Conservation (phyloP, 2,888 invertebrate genomes). For the Chrysodeixis includens region DNA sequence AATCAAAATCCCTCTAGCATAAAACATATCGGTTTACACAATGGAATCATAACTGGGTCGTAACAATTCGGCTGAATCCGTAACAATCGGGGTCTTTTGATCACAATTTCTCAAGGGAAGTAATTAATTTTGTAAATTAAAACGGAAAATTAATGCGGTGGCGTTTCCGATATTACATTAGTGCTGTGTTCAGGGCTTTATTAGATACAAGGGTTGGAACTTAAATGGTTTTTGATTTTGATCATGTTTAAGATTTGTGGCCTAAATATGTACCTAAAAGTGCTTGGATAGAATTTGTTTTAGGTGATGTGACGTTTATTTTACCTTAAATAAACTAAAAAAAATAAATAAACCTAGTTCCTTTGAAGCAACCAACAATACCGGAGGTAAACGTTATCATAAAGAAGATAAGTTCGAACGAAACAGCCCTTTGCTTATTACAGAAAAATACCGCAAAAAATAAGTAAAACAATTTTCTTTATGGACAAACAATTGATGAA, state of each 20-base stretch:
- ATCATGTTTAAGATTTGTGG: not conserved
- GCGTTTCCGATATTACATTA: conserved; percentile 34
- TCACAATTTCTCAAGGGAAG: conserved; percentile 44
- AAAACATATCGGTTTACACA: not conserved
- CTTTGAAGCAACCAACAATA: not conserved
- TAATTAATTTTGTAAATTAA: conserved; percentile 54
- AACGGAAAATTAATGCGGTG: conserved; percentile 49
- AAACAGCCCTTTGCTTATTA: not conserved
- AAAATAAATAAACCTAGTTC: not conserved
- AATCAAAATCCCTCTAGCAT: not conserved
- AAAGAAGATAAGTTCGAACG: not conserved
- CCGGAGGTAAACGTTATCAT: not conserved
- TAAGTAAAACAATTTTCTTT: conserved; percentile 30
- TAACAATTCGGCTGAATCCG: conserved; percentile 22
- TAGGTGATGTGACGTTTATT: too few species aligned
- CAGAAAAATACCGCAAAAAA: conserved; percentile 10
- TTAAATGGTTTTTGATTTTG: not conserved
- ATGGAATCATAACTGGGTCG: conserved; percentile 16
- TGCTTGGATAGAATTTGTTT: not conserved
- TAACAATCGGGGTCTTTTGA: conserved; percentile 41
- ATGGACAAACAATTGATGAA: conserved; percentile 30
- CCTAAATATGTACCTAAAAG: not conserved
- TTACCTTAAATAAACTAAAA: too few species aligned
- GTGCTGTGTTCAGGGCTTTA: conserved; percentile 18
- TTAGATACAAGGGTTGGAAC: conserved; percentile 12